Base-by-base conservation (phyloP, 2,113 vertebrate species). In the Rallus limicola region DNA sequence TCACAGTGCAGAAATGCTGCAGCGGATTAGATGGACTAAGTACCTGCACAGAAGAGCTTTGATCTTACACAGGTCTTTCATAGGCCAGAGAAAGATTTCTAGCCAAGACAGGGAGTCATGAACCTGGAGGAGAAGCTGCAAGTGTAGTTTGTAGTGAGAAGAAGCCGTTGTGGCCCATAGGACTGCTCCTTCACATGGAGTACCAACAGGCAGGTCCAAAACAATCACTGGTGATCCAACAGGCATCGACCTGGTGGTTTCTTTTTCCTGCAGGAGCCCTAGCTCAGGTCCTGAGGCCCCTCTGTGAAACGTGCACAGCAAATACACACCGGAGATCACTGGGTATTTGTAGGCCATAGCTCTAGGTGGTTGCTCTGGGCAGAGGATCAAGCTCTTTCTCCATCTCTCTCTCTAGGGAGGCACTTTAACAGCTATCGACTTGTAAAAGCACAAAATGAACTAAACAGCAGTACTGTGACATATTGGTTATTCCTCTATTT, bases 131-230 rank as follows among this genome's bases (percentile, higher is more conserved):
- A 81, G 58, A 68, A 84, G 63, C 13, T 81, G 24, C 3, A 36
- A 29, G 10, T 14, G 69, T 25, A 33, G 34, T 4, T 55, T 50
- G 33, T 7, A 10, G n/a, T 8, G 42, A 64, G 48, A 33, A 86
- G 42, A 50, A 64, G 16, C 24, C n/a, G 18, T 2, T 2, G 1
- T 6, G 4, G 55, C 17, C 40, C 2, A 0, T 44, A n/a, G 36
- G 53, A 55, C 48, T 0, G 0, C n/a, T 55, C 64, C 70, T 64
- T 60, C 69, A 11, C 26, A 11, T 1, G 6, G 76, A 34, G 52
- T 10, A 29, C 10, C 56, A 40, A 2, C 28, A 50, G 60, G 11
- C 24, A 34, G 38, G 55, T 46, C 5, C 9, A 38, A 82, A 81
- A 59, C 31, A 64, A 55, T 24, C 48, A 12, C 33, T n/a, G 59